Base-by-base conservation (phyloP, 2,113 vertebrate genomes). In the Melierax canorus region DNA sequence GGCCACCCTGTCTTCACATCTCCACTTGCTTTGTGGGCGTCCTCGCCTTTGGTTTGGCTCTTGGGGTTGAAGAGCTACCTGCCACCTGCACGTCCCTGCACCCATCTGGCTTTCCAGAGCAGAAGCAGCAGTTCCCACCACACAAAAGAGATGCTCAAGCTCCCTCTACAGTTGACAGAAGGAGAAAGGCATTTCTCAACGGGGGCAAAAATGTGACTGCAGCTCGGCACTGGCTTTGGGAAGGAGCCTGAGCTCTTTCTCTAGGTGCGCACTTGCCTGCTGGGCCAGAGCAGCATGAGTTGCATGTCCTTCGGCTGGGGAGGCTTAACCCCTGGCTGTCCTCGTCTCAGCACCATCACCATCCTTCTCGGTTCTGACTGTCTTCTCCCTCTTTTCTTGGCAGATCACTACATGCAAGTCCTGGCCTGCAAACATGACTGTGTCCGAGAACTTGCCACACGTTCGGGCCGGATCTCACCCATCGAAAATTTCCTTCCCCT, bases 401-500 rank as follows among this genome's bases (percentile, higher is more conserved):
- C 98, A 99, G 99, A 99, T 97, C 99, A 99, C 97, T 99, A 99
- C 97, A 98, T 99, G 90, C 99, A 99, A 97, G 98, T 99, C 34
- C 97, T 99, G 81, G 98, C 98, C 85, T 99, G 99, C 96, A 98
- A 99, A 36, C 99, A 99, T 0, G 99, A 99, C 88, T 99, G 99
- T 7, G 98, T 99, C 53, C 96, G 99, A 94, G 99, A 99, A 36
- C 98, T 99, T 0, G 99, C 99, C 53, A 99, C 99, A 0, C 98
- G 99, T 5, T 99, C 99, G 0, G 99, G 99, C 7, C 99, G 99
- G 10, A 98, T 99, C 85, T 99, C 99, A 0, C 99, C 99, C 9
- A 99, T 99, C 5, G 99, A 99, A 86, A 99, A 99, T 96, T 99
- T 99, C 96, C 98, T 99, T 60, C 99, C 99, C 34, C 98, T 99